Base-by-base conservation (phyloP, 2,797 vertebrate genomes). In the Staurois parvus region DNA sequence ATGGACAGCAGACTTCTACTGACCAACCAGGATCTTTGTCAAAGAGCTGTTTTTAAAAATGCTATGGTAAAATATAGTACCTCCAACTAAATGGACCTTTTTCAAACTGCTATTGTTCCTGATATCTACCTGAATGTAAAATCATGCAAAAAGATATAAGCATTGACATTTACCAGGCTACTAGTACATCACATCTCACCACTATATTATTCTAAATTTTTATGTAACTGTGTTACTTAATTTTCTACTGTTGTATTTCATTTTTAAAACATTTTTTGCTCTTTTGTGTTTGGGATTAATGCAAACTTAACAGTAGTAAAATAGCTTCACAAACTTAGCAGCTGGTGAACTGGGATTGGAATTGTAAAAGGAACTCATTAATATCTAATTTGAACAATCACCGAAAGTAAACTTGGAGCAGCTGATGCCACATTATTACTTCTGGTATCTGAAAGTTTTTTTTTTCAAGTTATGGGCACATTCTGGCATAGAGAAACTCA, bases 391-490 rank as follows among this genome's bases (percentile, higher is more conserved):
- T 90, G 89, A 91, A 86, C 87, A 86, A 11, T 83, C 90, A 88
- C 90, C 92, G 90, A 92, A 92, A 92, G 90, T 88, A 88, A 91
- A 92, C 89, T 92, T 89, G 88, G 89, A 91, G 89, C 88, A 89
- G 91, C 91, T 91, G 92, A 92, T 90, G 89, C 90, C 90, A 88
- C 84, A 87, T 89, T 88, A 89, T 91, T 92, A 91, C 92, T 90
- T 89, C 90, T 84, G 88, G 91, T 84, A 90, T 19, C 12, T 89
- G 89, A 90, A 89, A 67, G 28, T 91, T 89, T 90, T 70, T 72
- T 72, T 72, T 70, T 90, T 88, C 88, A 88, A 84, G 90, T 93
- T 90, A 88, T 90, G 80, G 62, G 75, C 64, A 72, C 88, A 90
- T 87, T 42, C 76, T 89, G 83, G 80, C 73, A 74, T 81, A 88